Base-by-base conservation (phyloP, 2,888 invertebrate species). In the Ariolimax columbianus region DNA sequence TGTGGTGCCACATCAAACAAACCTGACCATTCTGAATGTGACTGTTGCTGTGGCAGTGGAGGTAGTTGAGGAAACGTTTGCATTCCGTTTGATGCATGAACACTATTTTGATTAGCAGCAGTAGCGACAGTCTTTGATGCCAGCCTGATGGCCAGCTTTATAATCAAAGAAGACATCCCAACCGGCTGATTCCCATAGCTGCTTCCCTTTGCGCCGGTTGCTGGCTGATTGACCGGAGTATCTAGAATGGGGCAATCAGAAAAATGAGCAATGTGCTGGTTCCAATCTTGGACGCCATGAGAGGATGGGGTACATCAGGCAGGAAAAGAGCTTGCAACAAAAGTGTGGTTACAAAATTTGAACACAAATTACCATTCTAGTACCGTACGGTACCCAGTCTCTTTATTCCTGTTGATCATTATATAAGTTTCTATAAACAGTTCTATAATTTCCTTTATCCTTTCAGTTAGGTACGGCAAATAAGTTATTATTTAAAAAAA, bases 201-300 rank as follows among this genome's bases (percentile, higher is more conserved):
- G 11, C 33, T 6, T 26, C 47, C 26, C 70, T 78, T 68, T n/a
- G n/a, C n/a, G 63, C 14, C 26, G 23, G 72, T 11, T n/a, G 55
- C 4, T 14, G 84, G 33, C n/a, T 84, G 84, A 9, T 80, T 75
- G 7, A 63, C 40, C 0, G 84, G 73, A 40, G 70, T 63, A 80
- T 84, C 84, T 79, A 80, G 73, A 80, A 84, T 72, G 72, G 73
- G 72, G 79, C 72, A 84, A 80, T 66, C 23, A 73, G 84, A 84
- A 36, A 80, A 30, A 19, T 79, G 70, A 63, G 72, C 40, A 59
- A 84, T 63, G n/a, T 73, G 79, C 55, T 84, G 55, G 7, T 84
- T 66, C 79, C 30, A 36, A 51, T 55, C 51, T 51, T 59, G 17
- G n/a, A 33, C 55, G 30, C 33, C 38, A 72, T 55, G 40, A 26